Evolutionary conservation across 2,113 vertebrate genomes (phyloP), one percentile per base, ranked within the genome.

Genomic region (Jacana jacana): DNA sequence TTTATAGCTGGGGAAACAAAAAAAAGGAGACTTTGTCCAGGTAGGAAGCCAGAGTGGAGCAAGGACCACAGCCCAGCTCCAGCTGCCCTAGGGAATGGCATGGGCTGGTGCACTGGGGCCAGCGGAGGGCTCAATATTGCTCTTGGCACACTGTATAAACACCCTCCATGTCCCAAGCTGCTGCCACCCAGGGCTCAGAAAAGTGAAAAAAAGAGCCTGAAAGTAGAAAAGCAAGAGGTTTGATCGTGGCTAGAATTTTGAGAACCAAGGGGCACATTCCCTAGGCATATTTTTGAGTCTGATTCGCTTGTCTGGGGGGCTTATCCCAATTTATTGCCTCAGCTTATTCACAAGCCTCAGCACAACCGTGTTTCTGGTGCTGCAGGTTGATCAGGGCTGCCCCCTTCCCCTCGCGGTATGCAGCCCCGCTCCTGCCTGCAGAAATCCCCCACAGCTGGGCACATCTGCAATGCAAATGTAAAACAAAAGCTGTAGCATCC

Each of bases 381-480:
- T 79, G 35, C 40, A 9, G 60, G 54, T 64, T 13, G 5, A n/a
- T 46, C 40, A 65, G 75, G 46, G 30, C 60, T 28, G 28, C 15
- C 54, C 77, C 57, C 81, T 78, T 23, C 49, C 51, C 31, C 35
- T 4, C 3, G 16, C 0, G 3, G 22, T 1, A 10, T 48, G 61
- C 57, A 92, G 25, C 42, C 70, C 5, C 0, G 2, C 54, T 48
- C 35, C 44, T 22, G 27, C 54, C 73, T 39, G 70, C 8, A 80
- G 65, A 58, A 92, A 89, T 55, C 48, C 93, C 66, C 80, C 93
- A 57, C 77, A 92, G 81, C 86, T 61, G 95, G 91, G 70, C 88
- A 91, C 22, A 92, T 87, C 88, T 85, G 93, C 88, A 70, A 77
- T 82, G 83, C 90, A 95, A 96, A 95, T 52, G 46, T 52, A 42